Base-by-base conservation (phyloP, 1,140 invertebrate genomes). In the Drosophila trapezifrons region DNA sequence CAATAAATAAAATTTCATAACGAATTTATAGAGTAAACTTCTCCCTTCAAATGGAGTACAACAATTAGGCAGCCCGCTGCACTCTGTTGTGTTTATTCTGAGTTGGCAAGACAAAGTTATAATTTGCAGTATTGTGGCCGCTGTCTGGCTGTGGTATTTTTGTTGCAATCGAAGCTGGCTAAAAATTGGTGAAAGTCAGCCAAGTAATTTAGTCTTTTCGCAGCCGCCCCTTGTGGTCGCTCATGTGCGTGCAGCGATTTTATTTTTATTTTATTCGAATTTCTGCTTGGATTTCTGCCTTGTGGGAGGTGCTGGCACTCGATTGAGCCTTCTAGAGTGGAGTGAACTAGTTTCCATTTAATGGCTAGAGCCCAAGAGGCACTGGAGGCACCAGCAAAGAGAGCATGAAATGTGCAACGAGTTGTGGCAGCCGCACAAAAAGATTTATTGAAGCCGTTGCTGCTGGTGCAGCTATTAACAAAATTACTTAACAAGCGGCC, bases 371-470 rank as follows among this genome's bases (percentile, higher is more conserved):
- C 66, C 74, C 83, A 76, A 74, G 78, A 76, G 76, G 43, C 56
- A 54, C 29, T 25, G 40, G 59, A 42, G 29, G 59, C 58, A 56
- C 40, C 76, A 69, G 73, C 81, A 87, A 87, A 89, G 83, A 87
- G 83, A 87, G 83, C 83, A 89, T 87, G 83, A 87, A 87, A 87
- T 87, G 83, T 89, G 84, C 84, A 87, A 83, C 83, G 83, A 87
- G 82, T 87, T 87, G 83, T 87, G 79, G 83, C 84, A 87, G 83
- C 82, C 64, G 29, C 63, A 71, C 72, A 69, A 78, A 87, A 70
- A 87, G 83, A 87, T 87, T 87, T 87, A 87, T 87, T 87, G 67
- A 83, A 87, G 78, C 77, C 77, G 58, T 58, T 37, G 65, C 63
- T 58, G 72, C 59, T 72, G 79, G 79, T 62, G 69, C 82, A 65